phyloP scores from a whole-genome alignment of 2,797 vertebrate species.

The Anabacerthia variegaticeps region DNA sequence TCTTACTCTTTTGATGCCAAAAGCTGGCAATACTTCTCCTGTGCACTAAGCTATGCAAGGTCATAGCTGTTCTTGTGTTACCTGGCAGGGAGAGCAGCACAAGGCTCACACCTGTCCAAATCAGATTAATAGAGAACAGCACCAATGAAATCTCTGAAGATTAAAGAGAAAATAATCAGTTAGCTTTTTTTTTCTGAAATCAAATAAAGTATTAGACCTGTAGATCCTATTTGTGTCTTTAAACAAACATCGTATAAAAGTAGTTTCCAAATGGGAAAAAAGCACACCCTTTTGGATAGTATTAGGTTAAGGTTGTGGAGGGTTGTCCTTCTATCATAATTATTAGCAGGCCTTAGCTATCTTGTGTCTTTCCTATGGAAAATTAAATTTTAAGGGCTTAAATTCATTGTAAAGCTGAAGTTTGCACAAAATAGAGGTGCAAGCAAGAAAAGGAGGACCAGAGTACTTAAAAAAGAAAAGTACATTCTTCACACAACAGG shows the following conservation, averaged over 20 bases:
- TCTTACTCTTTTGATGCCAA: not conserved
- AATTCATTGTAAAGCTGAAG: not conserved
- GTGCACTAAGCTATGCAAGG: not conserved
- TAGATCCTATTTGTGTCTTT: not conserved
- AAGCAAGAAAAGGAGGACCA: not conserved
- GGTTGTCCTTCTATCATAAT: not conserved
- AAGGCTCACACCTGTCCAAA: not conserved
- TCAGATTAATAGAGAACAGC: not conserved
- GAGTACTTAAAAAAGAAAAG: not conserved
- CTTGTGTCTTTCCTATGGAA: not conserved
- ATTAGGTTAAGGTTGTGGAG: not conserved
- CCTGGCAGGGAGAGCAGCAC: not conserved
- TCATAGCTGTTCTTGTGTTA: not conserved
- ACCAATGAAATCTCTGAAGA: not conserved
- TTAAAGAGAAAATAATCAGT: not conserved
- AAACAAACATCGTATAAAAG: not conserved
- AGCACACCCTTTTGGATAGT: not conserved
- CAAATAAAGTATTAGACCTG: not conserved
- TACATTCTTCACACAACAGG: slow-evolving; percentile 16
- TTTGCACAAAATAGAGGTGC: not conserved
- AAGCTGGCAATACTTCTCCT: not conserved
- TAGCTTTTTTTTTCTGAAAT: not conserved
- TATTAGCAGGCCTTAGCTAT: not conserved
- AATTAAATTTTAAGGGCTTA: not conserved
- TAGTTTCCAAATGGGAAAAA: not conserved